Conservation (phyloP, 2,797 vertebrate genomes). For the Anabacerthia variegaticeps region DNA sequence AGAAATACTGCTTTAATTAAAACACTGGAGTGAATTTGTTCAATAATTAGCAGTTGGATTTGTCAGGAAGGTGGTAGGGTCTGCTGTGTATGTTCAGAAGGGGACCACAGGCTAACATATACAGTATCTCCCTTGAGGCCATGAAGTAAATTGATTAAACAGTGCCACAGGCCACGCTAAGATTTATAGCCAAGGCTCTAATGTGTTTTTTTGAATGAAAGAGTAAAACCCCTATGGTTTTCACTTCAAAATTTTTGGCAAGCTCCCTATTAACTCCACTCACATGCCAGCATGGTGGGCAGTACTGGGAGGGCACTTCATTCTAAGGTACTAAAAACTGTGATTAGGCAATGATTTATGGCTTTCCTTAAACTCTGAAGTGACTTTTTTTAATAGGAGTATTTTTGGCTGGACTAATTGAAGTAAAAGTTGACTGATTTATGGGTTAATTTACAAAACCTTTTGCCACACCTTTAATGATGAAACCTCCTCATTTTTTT, state of each 20-base stretch:
- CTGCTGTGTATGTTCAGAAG: neutral
- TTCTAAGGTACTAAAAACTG: slow-evolving; percentile 48
- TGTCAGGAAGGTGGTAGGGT: neutral
- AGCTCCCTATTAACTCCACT: slow-evolving; percentile 3
- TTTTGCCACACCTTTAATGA: slow-evolving; percentile 65
- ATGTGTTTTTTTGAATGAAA: slow-evolving; percentile 55
- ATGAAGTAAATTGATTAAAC: slow-evolving; percentile 36
- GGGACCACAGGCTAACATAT: neutral
- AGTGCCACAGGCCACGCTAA: neutral
- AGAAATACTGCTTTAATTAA: slow-evolving; percentile 45
- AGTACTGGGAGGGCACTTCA: slow-evolving; percentile 25
- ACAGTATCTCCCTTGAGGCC: neutral
- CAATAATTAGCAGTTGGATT: slow-evolving; percentile 16
- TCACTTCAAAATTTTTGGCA: slow-evolving; percentile 22
- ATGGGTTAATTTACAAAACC: slow-evolving; percentile 73
- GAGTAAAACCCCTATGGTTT: slow-evolving; percentile 16
- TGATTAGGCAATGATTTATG: slow-evolving; percentile 65
- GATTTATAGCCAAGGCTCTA: slow-evolving; percentile 45
- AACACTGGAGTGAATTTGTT: slow-evolving; percentile 1
- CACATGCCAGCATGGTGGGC: slow-evolving; percentile 22
- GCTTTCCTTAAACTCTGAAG: slow-evolving; percentile 55
- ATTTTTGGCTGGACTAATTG: slow-evolving; percentile 69
- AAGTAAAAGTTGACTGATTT: slow-evolving; percentile 74
- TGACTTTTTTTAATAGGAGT: slow-evolving; percentile 53
- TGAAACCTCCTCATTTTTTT: slow-evolving; percentile 14